These are phyloP conservation scores for Alces alces DNA, from an alignment of 2,113 vertebrate genomes.

Conservation along the genomic window DNA sequence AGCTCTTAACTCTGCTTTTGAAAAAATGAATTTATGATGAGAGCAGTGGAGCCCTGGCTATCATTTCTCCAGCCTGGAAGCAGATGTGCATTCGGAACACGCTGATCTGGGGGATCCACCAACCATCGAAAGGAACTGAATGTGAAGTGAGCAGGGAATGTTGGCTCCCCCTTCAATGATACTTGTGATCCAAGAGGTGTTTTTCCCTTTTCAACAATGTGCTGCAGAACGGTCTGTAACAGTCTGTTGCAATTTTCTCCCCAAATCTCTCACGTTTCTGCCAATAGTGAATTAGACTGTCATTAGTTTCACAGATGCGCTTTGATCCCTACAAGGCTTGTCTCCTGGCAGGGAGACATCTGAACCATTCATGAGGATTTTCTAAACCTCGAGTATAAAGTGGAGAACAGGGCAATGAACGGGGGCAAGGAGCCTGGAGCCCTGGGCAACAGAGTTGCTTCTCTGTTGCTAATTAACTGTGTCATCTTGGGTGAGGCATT, in stretches of 20 bases:
- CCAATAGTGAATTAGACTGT: conserved; percentile 71
- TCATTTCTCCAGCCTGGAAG: conserved; percentile 46
- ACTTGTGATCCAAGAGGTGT: conserved; percentile 63
- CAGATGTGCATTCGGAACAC: conserved; percentile 58
- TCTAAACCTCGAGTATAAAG: conserved; percentile 51
- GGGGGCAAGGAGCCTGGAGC: not conserved
- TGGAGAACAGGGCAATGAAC: not conserved
- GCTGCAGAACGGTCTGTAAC: conserved; percentile 41
- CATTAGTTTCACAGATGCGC: conserved; percentile 68
- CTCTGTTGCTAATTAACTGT: conserved; percentile 48
- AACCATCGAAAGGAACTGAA: not conserved
- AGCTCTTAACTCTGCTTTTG: conserved; percentile 65
- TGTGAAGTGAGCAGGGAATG: conserved; percentile 37
- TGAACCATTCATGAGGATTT: conserved; percentile 37
- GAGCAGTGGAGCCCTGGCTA: conserved; percentile 14
- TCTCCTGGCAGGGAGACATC: conserved; percentile 48
- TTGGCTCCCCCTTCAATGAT: conserved; percentile 25
- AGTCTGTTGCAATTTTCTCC: conserved; percentile 68
- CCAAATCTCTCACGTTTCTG: conserved; percentile 54
- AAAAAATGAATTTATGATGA: conserved; percentile 65
- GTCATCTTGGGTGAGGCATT: conserved; percentile 1
- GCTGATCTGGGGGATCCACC: conserved; percentile 19
- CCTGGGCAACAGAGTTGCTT: not conserved
- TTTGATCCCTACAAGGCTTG: conserved; percentile 56
- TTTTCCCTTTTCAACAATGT: conserved; percentile 65